Evolutionary conservation across 1,140 invertebrate species (phyloP), one percentile per base, ranked within the genome.

Genomic region (Platyscapa corneri): DNA sequence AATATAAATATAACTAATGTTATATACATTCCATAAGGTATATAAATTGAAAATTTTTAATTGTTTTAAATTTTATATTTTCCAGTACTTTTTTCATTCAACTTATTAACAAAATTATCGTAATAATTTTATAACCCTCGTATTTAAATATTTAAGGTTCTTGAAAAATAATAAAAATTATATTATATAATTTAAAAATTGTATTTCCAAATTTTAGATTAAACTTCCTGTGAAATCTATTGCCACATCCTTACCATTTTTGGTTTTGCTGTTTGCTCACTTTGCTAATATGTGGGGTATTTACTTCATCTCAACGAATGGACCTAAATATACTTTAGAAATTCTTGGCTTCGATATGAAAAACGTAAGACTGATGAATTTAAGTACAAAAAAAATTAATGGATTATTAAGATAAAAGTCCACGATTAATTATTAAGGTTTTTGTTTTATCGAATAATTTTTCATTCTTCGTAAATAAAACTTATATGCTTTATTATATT

Each of bases 241-340:
- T 34, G 87, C 94, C 1, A 94, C 94, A 5, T 97, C 96, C 0
- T 86, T 95, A 56, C 96, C 96, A 46, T 97, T 97, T 89, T 94
- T 96, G 91, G 95, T 95, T 0, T 91, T 97, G 85, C 86, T 95
- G 10, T 91, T 95, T 85, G 91, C 96, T n/a, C 96, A 97, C 87
- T 96, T 96, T 88, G 96, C 96, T 42, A 97, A 96, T 87, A 94
- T 96, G 89, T 97, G 96, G 96, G 96, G 96, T 10, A 93, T 98
- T 87, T 97, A 96, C 87, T 96, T 97, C 87, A 95, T 98, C 87
- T 95, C 98, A 86, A 98, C 97, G 0, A 96, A 96, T 77, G 96
- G 98, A 10, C 98, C 98, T 0, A 98, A 97, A 82, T 99, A 98
- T 91, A 95, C 98, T 87, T 95, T 97, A 56, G 95, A 96, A 90